Evolutionary conservation across 1,140 invertebrate species (phyloP), one percentile per base, ranked within the genome.

Genomic region (Apis cerana): DNA sequence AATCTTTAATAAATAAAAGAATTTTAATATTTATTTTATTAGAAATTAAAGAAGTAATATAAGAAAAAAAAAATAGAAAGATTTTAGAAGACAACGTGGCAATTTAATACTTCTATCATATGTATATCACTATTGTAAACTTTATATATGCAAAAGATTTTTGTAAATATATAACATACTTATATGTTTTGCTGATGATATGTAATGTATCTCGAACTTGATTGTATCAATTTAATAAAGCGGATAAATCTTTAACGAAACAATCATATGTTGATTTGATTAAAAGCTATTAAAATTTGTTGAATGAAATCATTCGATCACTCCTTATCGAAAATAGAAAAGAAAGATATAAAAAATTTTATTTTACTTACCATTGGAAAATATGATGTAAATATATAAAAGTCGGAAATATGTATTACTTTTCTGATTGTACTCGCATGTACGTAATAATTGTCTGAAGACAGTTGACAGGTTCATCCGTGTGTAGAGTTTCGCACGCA

Each of bases 341-440:
- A 23, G 12, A 58, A 9, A 48, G 19, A 48, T 15, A 13, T 33
- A 23, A 56, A 15, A 23, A 7, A n/a, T 4, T 21, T 48, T 8
- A 15, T 17, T 59, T 4, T 27, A 77, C 80, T 82, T 52, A 82
- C 80, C 80, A 82, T 82, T 69, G 23, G 56, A 69, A n/a, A n/a
- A 61, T 10, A 59, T 43, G 17, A 75, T 27, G 8, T 61, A 13
- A 0, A 19, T 23, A 23, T 59, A 65, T 2, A 68, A 23, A 21
- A 64, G n/a, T 12, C 56, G 54, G 11, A 81, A 67, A 50, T 75
- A 48, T 50, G 59, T 50, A 48, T 65, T 43, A 50, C 27, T 76
- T 12, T 12, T 17, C n/a, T n/a, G 10, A 15, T 69, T 54, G 21
- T 23, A 33, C 17, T 76, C 54, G 80, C 74, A 61, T 52, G 43